phyloP scores from a whole-genome alignment of 1,140 invertebrate species.

The Drosophila baimaii region DNA sequence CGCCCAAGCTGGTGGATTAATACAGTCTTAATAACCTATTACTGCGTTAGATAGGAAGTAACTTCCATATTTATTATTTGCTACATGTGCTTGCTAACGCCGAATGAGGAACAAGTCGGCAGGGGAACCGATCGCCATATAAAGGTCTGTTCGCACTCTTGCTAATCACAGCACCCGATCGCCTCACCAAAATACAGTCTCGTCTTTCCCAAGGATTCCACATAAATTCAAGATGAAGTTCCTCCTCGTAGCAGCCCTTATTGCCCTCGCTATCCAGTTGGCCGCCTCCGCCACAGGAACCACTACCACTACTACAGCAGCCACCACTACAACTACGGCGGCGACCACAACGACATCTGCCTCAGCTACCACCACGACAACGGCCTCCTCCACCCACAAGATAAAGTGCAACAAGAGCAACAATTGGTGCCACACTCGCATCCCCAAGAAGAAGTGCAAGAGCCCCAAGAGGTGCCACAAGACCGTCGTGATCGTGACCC shows the following conservation, averaged over 20 bases:
- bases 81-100: background rate
- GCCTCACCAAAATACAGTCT: background rate
- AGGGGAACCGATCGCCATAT: background rate
- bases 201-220: background rate
- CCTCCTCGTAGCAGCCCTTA: background rate
- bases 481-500: no score
- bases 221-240: conserved; percentile 11
- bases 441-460: no score
- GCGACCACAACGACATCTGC: conserved; percentile 4
- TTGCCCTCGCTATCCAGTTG: conserved; percentile 22
- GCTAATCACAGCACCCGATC: conserved; percentile 9
- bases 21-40: background rate
- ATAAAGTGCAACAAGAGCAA: background rate
- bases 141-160: background rate
- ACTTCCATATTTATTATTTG: background rate
- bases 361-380: background rate
- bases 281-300: background rate
- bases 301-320: background rate
- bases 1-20: background rate
- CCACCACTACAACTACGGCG: background rate
- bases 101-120: background rate
- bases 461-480: no score
- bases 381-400: conserved; percentile 9
- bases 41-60: background rate
- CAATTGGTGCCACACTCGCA: conserved; percentile 8